Conservation (phyloP, 2,113 vertebrate genomes). For the Crotophaga sulcirostris region DNA sequence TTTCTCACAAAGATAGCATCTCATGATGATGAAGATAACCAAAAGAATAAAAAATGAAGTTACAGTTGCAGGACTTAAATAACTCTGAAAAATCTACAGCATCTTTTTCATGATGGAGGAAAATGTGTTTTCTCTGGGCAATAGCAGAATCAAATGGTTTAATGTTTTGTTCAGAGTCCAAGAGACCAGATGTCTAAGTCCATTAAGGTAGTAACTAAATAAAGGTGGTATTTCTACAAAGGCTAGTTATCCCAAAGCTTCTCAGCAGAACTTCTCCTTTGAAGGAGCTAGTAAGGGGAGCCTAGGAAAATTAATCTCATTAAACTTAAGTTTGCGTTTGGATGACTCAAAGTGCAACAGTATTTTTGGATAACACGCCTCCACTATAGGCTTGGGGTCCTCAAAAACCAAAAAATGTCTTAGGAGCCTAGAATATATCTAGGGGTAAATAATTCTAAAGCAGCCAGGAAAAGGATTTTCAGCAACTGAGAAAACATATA, state of each 20-base stretch:
- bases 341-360: neutral
- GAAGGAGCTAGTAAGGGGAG: slow-evolving; percentile 15
- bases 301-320: slow-evolving; percentile 41
- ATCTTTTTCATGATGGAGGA: neutral
- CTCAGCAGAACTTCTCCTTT: slow-evolving; percentile 2
- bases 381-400: neutral
- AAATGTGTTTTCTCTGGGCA: neutral
- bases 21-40: neutral
- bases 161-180: slow-evolving; percentile 6
- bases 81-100: neutral
- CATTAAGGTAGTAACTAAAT: slow-evolving; percentile 25
- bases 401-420: neutral
- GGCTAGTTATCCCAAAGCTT: neutral
- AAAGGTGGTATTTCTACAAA: slow-evolving; percentile 13
- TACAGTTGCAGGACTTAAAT: neutral
- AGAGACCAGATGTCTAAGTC: slow-evolving; percentile 22
- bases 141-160: neutral
- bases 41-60: neutral
- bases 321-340: slow-evolving; percentile 1
- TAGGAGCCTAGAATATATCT: neutral
- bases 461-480: neutral
- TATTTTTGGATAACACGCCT: neutral
- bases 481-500: neutral
- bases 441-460: neutral
- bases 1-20: neutral